Evolutionary conservation across 2,113 vertebrate genomes (phyloP).

Genomic region (Grammomys dolichurus): DNA sequence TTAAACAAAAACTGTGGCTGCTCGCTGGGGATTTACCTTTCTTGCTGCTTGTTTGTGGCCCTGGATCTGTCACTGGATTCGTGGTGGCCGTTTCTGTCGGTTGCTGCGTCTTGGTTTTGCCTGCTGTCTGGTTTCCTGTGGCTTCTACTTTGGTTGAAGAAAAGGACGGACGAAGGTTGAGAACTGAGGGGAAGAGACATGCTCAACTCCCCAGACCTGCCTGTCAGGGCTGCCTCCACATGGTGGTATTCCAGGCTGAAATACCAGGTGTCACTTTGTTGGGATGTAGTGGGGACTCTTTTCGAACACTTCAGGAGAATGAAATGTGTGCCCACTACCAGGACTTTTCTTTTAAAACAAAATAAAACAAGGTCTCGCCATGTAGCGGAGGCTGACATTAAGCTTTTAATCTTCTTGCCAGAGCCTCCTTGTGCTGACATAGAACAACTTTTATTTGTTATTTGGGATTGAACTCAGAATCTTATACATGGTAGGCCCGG

Average conservation of each 20-base stretch:
- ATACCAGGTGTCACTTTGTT: background rate
- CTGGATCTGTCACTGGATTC: background rate
- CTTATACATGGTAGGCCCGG: background rate
- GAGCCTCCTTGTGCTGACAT: background rate
- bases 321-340: background rate
- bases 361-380: background rate
- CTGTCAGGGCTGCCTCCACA: background rate
- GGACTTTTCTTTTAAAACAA: background rate
- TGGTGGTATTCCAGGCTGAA: background rate
- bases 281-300: background rate
- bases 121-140: background rate
- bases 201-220: background rate
- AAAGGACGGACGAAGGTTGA: background rate
- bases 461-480: background rate
- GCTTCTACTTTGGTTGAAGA: slow-evolving; percentile 24
- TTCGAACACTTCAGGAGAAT: background rate
- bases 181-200: background rate
- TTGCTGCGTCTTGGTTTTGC: background rate
- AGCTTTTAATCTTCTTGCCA: background rate
- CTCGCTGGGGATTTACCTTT: slow-evolving; percentile 48
- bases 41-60: rapidly evolving
- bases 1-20: background rate
- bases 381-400: background rate
- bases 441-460: background rate
- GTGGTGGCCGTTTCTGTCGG: rapidly evolving